Percentiles rank a stretch among this genome's conserved stretches.
Conservation (phyloP, 2,888 invertebrate species). For the Aphodius sticticus region DNA sequence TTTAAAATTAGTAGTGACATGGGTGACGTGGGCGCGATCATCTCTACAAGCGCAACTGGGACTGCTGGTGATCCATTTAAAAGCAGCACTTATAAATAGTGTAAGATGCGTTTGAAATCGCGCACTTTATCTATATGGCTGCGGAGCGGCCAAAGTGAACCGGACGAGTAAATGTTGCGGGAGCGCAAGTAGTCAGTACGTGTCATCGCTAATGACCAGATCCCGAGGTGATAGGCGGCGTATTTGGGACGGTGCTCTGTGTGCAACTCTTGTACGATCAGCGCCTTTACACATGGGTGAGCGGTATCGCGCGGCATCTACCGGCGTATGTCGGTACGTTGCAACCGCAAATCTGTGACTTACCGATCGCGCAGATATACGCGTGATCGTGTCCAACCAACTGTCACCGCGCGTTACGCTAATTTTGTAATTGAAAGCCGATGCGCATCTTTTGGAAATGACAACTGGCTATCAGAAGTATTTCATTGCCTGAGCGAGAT, state of each 20-base stretch:
- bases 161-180: neutral
- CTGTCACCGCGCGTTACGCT: neutral
- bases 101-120: neutral
- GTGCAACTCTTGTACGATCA: constrained; percentile 31
- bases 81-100: neutral
- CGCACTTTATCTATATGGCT: neutral
- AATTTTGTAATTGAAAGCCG: neutral
- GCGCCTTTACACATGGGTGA: constrained; percentile 8
- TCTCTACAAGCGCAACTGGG: neutral
- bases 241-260: constrained; percentile 33
- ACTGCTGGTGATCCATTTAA: neutral
- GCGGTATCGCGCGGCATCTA: constrained; percentile 14
- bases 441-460: no score
- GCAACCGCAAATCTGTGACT: constrained; percentile 23
- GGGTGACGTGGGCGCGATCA: neutral
- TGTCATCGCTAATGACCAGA: constrained; percentile 48
- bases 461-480: no score
- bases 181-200: constrained; percentile 42
- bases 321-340: neutral
- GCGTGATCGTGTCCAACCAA: neutral
- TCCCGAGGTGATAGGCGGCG: constrained; percentile 39
- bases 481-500: no score
- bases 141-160: neutral
- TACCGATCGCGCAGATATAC: constrained; percentile 8
- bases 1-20: constrained; percentile 8